Evolutionary conservation across 2,888 invertebrate species (phyloP).

Genomic region (Arrhopalites spinosus): DNA sequence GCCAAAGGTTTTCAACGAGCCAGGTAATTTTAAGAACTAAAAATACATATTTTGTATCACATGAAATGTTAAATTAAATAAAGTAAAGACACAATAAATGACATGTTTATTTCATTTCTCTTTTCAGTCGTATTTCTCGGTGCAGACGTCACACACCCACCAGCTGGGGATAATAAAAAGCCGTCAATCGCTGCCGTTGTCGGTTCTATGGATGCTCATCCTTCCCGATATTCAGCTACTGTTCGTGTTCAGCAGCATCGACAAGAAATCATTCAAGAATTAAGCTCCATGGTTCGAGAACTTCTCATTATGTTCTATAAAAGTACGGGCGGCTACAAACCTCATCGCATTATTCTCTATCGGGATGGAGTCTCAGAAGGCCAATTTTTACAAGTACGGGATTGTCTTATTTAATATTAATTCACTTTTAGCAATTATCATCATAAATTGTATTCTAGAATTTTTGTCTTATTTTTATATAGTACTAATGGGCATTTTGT

Average conservation of each 20-base stretch:
- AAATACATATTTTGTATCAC: too few species aligned
- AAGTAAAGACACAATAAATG: too few species aligned
- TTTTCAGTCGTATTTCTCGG: constrained; percentile 98
- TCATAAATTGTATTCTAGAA: too few species aligned
- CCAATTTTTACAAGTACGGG: constrained; percentile 83
- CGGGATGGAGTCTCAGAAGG: constrained; percentile 99
- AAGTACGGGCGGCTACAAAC: constrained; percentile 98
- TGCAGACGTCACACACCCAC: constrained; percentile 99
- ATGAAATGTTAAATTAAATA: too few species aligned
- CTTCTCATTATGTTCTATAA: constrained; percentile 99
- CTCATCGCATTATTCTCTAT: constrained; percentile 97
- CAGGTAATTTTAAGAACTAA: constrained; percentile 62
- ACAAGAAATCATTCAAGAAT: constrained; percentile 98
- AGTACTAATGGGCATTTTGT: too few species aligned
- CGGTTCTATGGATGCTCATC: constrained; percentile 99
- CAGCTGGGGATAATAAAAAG: constrained; percentile 99
- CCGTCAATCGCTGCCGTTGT: constrained; percentile 99
- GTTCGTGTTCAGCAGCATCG: constrained; percentile 97
- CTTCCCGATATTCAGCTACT: constrained; percentile 96
- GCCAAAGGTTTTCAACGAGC: constrained; percentile 97
- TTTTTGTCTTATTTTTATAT: background rate
- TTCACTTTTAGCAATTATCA: too few species aligned
- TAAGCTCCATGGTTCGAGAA: constrained; percentile 97
- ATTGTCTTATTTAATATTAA: too few species aligned
- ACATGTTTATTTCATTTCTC: too few species aligned